Percentiles rank a stretch among this genome's conserved stretches.
These are phyloP conservation scores for Neoseiulus cucumeris DNA, from an alignment of 1,140 invertebrate genomes.

Conservation along the genomic window DNA sequence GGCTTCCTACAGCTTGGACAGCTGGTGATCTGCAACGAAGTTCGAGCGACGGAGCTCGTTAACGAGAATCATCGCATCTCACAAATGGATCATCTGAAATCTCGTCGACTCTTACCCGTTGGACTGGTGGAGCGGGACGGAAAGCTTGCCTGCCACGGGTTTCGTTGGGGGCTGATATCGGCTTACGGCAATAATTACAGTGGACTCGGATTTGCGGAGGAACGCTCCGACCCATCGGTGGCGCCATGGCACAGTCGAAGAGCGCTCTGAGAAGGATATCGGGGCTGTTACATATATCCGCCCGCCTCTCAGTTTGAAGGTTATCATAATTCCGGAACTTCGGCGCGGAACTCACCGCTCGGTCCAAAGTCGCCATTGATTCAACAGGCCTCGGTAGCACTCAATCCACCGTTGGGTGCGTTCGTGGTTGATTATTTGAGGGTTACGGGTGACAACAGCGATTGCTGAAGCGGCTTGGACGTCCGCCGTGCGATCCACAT, in stretches of 20 bases:
- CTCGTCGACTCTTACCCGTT: background rate
- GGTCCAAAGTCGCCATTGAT: constrained; percentile 59
- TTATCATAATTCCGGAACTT: no score
- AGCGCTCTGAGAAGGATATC: constrained; percentile 34
- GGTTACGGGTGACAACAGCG: constrained; percentile 43
- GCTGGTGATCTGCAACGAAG: constrained; percentile 44
- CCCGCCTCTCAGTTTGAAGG: no score
- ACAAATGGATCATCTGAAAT: no score
- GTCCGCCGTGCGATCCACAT: constrained; percentile 72
- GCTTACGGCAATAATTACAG: constrained; percentile 86
- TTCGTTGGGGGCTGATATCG: constrained; percentile 32
- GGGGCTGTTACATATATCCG: background rate
- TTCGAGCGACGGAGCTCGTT: background rate
- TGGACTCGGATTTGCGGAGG: constrained; percentile 61
- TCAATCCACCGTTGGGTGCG: constrained; percentile 47
- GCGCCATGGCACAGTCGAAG: constrained; percentile 46
- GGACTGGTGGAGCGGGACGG: background rate
- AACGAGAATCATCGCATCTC: no score
- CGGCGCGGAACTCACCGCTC: no score
- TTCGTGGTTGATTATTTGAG: constrained; percentile 40
- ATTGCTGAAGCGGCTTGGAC: constrained; percentile 72
- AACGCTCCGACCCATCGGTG: constrained; percentile 36
- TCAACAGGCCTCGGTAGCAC: constrained; percentile 48
- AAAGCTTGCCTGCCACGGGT: constrained; percentile 4
- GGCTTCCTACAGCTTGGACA: constrained; percentile 86